Conservation (phyloP, 2,797 vertebrate genomes). For the Selene dorsalis region DNA sequence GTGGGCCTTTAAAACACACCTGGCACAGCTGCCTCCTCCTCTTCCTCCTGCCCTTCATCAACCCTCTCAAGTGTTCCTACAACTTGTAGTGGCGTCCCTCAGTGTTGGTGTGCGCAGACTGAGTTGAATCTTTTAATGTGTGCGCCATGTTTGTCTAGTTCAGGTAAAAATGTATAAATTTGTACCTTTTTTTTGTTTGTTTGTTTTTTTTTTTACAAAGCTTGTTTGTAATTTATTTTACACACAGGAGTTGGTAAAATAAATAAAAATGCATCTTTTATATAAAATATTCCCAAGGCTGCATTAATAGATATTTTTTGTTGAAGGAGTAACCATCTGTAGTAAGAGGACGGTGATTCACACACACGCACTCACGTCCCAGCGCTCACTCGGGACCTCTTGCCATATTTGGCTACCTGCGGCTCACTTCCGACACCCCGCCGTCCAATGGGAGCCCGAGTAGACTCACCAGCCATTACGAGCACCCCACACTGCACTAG, state of each 20-base stretch:
- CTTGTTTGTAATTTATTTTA: slow-evolving; percentile 44
- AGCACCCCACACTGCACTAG: slow-evolving; percentile 35
- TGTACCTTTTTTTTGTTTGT: slow-evolving; percentile 35
- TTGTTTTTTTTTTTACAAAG: slow-evolving; percentile 25
- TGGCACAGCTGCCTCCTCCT: slow-evolving; percentile 10
- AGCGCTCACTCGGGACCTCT: slow-evolving; percentile 36
- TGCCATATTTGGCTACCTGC: slow-evolving; percentile 76
- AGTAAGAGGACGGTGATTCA: slow-evolving; percentile 62
- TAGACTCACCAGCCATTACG: slow-evolving; percentile 47
- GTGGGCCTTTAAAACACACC: not conserved
- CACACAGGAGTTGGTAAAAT: slow-evolving; percentile 14
- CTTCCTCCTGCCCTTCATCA: slow-evolving; percentile 6
- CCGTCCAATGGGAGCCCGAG: slow-evolving; percentile 70
- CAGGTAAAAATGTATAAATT: slow-evolving; percentile 18
- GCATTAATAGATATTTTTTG: not conserved
- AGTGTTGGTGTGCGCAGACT: slow-evolving; percentile 1
- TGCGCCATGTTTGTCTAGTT: not conserved
- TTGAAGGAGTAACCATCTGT: slow-evolving; percentile 53
- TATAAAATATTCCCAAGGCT: not conserved
- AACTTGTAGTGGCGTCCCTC: slow-evolving; percentile 6
- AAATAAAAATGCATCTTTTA: slow-evolving; percentile 7
- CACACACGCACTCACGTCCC: slow-evolving; percentile 31
- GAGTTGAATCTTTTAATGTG: not conserved
- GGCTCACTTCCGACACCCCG: slow-evolving; percentile 72
- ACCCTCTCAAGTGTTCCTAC: not conserved